Conservation (phyloP, 2,797 vertebrate species). For the Microchirus variegatus region DNA sequence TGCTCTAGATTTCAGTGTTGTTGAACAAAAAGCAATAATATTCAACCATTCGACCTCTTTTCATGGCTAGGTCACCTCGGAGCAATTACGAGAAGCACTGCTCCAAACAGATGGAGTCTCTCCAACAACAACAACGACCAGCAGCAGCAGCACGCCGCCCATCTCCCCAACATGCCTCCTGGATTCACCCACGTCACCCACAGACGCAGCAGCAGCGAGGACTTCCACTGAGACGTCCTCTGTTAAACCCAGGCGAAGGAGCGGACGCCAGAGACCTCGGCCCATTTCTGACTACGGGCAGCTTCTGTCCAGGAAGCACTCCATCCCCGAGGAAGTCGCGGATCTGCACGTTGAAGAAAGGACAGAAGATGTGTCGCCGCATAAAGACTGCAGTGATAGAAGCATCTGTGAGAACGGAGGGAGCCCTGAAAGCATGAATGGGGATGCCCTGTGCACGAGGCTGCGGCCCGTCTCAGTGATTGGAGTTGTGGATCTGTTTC, state of each 20-base stretch:
- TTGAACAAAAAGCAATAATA: conserved; percentile 7
- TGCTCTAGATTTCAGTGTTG: conserved; percentile 13
- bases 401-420: conserved; percentile 21
- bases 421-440: conserved; percentile 44
- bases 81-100: conserved; percentile 40
- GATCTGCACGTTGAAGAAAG: conserved; percentile 70
- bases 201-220: conserved; percentile 30
- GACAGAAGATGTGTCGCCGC: conserved; percentile 34
- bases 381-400: conserved; percentile 38
- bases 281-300: conserved; percentile 95
- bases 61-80: conserved; percentile 56
- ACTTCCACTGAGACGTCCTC: conserved; percentile 61
- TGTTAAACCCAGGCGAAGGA: conserved; percentile 81
- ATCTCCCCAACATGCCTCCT: conserved; percentile 40
- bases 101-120: conserved; percentile 62
- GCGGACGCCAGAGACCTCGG: conserved; percentile 82
- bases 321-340: conserved; percentile 89
- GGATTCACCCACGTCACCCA: conserved; percentile 46
- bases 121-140: too few relatives aligned
- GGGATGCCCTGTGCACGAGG: conserved; percentile 68
- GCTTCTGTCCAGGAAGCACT: conserved; percentile 83
- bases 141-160: conserved; percentile 74
- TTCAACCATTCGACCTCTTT: conserved; percentile 9
- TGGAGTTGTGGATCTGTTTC: conserved; percentile 86
- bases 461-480: conserved; percentile 90